Evolutionary conservation across 1,140 invertebrate genomes (phyloP).

Genomic region (Coenobita brevimanus): DNA sequence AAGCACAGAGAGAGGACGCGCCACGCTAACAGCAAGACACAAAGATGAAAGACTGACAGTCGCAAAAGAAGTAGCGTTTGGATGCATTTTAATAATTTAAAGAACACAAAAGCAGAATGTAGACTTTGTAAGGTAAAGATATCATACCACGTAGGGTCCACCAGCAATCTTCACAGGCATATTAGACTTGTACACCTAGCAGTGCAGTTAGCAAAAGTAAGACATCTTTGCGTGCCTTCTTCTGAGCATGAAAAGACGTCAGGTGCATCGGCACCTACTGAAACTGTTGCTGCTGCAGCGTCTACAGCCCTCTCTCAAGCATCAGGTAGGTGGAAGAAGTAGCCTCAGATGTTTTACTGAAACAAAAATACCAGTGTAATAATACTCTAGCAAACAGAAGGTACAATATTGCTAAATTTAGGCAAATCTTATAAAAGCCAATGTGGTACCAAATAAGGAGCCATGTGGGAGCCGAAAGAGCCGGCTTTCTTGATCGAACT

Average conservation of each 20-base stretch:
- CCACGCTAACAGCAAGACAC: too few species aligned
- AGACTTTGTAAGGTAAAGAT: not conserved
- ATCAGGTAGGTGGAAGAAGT: too few species aligned
- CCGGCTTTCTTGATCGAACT: too few species aligned
- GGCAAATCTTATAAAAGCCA: too few species aligned
- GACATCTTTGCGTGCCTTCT: not conserved
- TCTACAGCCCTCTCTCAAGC: not conserved
- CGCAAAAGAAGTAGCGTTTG: not conserved
- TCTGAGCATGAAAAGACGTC: not conserved
- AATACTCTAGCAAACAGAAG: too few species aligned
- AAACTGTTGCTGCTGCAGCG: not conserved
- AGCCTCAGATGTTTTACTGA: too few species aligned
- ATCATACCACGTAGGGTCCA: not conserved
- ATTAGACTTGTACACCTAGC: not conserved
- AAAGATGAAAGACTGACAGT: too few species aligned
- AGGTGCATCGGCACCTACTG: not conserved
- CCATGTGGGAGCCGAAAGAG: too few species aligned
- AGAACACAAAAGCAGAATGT: not conserved
- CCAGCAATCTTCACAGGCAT: not conserved
- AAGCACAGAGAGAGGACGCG: too few species aligned
- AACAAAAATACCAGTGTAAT: too few species aligned
- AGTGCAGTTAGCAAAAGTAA: not conserved
- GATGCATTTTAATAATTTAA: not conserved
- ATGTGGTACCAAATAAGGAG: too few species aligned
- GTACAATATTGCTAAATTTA: too few species aligned